Conservation (phyloP, 2,113 vertebrate genomes). For the Pluvialis apricaria region DNA sequence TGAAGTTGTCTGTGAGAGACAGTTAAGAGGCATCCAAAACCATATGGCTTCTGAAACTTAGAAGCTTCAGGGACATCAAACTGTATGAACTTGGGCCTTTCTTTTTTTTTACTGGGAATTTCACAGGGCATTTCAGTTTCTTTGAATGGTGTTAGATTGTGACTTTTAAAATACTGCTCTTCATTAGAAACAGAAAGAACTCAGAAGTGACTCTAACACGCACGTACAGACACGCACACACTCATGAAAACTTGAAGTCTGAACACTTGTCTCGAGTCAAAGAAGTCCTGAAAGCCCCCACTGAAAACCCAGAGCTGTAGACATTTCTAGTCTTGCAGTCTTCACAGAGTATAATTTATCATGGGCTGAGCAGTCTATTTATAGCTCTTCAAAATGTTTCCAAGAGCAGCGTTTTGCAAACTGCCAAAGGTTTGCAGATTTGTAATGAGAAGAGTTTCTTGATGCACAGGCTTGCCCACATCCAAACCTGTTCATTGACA, state of each 20-base stretch:
- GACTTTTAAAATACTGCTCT: not conserved
- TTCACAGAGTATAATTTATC: conserved; percentile 19
- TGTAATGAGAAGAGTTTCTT: not conserved
- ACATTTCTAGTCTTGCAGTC: conserved; percentile 6
- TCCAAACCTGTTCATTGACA: not conserved
- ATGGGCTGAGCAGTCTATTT: not conserved
- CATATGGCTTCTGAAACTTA: not conserved
- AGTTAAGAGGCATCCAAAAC: not conserved
- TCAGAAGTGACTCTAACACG: not conserved
- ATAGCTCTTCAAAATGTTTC: not conserved
- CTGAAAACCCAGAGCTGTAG: not conserved
- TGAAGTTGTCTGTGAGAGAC: not conserved
- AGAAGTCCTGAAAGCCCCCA: not conserved
- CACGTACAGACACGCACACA: fast-evolving
- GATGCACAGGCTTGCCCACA: not conserved
- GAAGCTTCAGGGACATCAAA: not conserved
- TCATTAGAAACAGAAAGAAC: not conserved
- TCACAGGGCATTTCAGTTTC: not conserved
- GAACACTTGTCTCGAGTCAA: not conserved
- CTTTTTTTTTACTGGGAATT: not conserved
- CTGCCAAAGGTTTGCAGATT: not conserved
- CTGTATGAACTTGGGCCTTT: not conserved
- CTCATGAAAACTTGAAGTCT: not conserved
- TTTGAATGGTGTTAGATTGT: not conserved
- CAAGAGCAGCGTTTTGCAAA: conserved; percentile 6